A percentile compares a stretch with the other conserved stretches of the same genome.
These are phyloP conservation scores for Leptocoma aspasia DNA, from an alignment of 2,113 vertebrate genomes.

Conservation along the genomic window DNA sequence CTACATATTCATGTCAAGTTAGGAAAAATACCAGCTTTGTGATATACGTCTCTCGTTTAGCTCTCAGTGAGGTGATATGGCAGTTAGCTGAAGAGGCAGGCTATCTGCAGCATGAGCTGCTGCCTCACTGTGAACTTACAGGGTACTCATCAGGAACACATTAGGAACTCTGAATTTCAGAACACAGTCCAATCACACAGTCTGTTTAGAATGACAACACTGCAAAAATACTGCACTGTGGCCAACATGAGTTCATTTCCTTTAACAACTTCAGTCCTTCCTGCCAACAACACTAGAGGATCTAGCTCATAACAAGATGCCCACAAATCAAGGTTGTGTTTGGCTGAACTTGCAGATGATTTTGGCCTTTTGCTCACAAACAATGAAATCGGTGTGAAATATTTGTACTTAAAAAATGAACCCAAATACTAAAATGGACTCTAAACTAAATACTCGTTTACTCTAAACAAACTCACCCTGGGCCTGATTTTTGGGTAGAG, in stretches of 20 bases:
- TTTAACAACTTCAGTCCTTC: neutral
- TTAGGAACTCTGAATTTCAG: neutral
- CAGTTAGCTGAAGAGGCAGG: neutral
- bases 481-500: conserved; percentile 70
- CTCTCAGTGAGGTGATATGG: accelerated
- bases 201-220: neutral
- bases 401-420: neutral
- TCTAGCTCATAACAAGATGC: neutral
- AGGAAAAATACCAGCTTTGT: neutral
- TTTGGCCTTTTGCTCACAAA: neutral
- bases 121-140: neutral
- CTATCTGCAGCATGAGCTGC: neutral
- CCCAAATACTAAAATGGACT: neutral
- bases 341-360: neutral
- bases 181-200: neutral
- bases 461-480: conserved; percentile 67
- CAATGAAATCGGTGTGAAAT: neutral
- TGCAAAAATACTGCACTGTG: neutral
- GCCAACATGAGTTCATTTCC: neutral
- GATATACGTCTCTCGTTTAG: neutral
- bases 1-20: neutral
- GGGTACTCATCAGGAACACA: neutral
- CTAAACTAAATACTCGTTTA: neutral
- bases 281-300: neutral
- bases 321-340: neutral